A percentile compares a stretch with the other conserved stretches of the same genome.
Conservation (phyloP, 2,888 invertebrate genomes). For the Julus scandinavius region DNA sequence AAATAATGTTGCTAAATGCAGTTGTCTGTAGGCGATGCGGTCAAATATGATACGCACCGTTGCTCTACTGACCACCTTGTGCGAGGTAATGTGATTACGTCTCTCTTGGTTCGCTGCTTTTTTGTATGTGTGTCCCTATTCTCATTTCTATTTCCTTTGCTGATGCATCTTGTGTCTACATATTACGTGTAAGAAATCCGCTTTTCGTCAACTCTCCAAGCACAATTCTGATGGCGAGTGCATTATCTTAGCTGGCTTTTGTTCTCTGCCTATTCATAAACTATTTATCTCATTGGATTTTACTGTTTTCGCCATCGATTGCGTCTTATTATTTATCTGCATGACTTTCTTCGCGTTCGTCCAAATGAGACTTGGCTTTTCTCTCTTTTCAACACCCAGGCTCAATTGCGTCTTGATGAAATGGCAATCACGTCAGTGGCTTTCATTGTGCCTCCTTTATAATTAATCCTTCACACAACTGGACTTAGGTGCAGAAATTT, state of each 20-base stretch:
- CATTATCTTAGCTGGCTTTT: conserved; percentile 24
- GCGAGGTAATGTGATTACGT: conserved; percentile 9
- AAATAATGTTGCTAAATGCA: background rate
- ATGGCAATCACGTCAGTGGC: background rate
- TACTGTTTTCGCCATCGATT: conserved; percentile 13
- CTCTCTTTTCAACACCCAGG: background rate
- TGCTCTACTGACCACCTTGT: background rate
- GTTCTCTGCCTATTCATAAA: conserved; percentile 27
- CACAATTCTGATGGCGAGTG: conserved; percentile 1
- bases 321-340: conserved; percentile 7
- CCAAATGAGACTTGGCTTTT: background rate
- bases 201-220: background rate
- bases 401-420: background rate
- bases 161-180: conserved; percentile 21
- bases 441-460: background rate
- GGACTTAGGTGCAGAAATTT: background rate
- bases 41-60: background rate
- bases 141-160: conserved; percentile 6
- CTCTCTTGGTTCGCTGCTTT: background rate
- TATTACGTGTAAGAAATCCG: conserved; percentile 27
- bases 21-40: conserved; percentile 6
- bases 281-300: conserved; percentile 1
- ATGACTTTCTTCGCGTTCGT: background rate
- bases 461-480: background rate
- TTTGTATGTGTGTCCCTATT: background rate